These are phyloP conservation scores for Carcharodon carcharias DNA, from an alignment of 2,797 vertebrate species.

Conservation along the genomic window DNA sequence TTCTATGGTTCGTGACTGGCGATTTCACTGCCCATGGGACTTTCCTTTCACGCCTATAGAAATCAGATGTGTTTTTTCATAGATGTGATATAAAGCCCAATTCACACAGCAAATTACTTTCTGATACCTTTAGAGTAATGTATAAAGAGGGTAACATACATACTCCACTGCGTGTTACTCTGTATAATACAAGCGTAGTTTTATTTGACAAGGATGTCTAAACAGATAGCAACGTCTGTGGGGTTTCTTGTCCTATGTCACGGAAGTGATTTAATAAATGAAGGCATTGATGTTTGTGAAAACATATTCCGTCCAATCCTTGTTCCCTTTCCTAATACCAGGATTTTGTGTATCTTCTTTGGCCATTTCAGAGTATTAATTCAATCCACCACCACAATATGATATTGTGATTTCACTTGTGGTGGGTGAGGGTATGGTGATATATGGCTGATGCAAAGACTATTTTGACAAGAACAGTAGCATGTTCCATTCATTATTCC, in stretches of 20 bases:
- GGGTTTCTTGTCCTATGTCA: background rate
- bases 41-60: background rate
- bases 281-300: background rate
- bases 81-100: background rate
- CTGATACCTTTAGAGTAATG: background rate
- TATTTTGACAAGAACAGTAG: background rate
- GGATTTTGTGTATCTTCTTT: background rate
- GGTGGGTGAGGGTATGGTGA: background rate
- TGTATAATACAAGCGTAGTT: background rate
- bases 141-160: background rate
- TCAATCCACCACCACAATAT: background rate
- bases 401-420: too few relatives aligned
- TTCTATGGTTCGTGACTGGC: background rate
- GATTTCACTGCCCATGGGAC: slow-evolving; percentile 9
- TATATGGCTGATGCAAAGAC: background rate
- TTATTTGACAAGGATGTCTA: background rate
- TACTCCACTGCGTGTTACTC: background rate
- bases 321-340: too few relatives aligned
- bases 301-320: background rate
- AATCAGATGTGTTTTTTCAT: background rate
- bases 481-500: background rate
- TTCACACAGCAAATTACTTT: slow-evolving; percentile 22
- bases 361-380: background rate
- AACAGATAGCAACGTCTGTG: too few relatives aligned
- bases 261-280: too few relatives aligned